phyloP scores from a whole-genome alignment of 2,113 vertebrate genomes.

The Salvator merianae region DNA sequence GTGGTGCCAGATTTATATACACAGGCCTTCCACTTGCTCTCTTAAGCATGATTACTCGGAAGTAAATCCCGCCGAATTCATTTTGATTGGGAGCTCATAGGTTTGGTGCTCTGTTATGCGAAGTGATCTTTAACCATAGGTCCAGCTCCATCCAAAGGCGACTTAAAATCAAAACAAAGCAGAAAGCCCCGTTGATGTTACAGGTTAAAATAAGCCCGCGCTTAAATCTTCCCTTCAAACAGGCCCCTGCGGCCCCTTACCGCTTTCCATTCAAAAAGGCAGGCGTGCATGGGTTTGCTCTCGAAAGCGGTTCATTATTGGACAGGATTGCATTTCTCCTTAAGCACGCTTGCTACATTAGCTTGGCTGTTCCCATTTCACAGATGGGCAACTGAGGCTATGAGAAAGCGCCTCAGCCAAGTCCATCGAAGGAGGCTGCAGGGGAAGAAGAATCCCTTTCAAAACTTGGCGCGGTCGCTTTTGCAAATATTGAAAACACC shows the following conservation, averaged over 20 bases:
- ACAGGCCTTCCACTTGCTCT: not conserved
- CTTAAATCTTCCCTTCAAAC: not conserved
- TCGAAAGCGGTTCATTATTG: too few relatives aligned
- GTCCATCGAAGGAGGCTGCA: too few relatives aligned
- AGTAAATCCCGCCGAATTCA: not conserved
- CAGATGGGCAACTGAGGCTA: not conserved
- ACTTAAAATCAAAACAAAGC: too few relatives aligned
- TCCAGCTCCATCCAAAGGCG: not conserved
- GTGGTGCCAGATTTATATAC: not conserved
- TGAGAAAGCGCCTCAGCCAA: not conserved
- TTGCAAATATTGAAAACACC: too few relatives aligned
- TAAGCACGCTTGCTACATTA: too few relatives aligned
- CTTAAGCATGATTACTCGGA: too few relatives aligned
- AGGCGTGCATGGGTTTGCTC: too few relatives aligned
- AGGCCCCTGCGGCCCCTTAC: too few relatives aligned
- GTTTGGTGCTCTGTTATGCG: not conserved
- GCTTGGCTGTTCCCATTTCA: not conserved
- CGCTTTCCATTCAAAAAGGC: not conserved
- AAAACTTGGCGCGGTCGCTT: too few relatives aligned
- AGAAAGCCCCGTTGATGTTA: not conserved
- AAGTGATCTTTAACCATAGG: not conserved
- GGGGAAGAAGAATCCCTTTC: too few relatives aligned
- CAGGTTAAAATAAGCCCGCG: not conserved
- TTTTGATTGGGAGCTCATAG: not conserved
- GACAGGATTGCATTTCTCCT: too few relatives aligned